Evolutionary conservation across 2,797 vertebrate genomes (phyloP).

Genomic region (Sphenodon punctatus): DNA sequence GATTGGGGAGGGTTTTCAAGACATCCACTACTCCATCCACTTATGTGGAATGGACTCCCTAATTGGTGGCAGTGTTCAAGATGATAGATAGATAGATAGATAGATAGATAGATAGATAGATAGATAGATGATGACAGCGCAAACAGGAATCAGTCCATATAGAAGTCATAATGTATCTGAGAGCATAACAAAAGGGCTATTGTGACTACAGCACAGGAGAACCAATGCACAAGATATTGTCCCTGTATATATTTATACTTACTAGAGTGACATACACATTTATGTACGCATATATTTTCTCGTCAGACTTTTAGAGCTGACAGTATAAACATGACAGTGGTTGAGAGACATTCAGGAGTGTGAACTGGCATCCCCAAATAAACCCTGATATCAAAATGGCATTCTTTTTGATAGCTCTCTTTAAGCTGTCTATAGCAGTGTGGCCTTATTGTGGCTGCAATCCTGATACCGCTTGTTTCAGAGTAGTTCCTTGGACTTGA

Average conservation of each 20-base stretch:
- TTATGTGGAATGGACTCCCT: no score
- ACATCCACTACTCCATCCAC: no score
- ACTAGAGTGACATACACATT: neutral
- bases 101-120: no score
- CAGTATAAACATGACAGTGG: neutral
- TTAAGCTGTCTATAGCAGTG: no score
- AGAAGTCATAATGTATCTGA: neutral
- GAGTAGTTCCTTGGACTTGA: no score
- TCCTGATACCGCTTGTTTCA: no score
- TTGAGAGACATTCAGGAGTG: neutral
- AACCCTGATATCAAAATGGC: neutral
- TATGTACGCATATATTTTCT: slow-evolving; percentile 6
- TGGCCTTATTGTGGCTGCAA: no score
- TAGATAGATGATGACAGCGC: no score
- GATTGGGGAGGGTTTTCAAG: no score
- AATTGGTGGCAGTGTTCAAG: no score
- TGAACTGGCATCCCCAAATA: neutral
- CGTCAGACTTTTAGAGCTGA: slow-evolving; percentile 26
- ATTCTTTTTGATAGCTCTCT: no score
- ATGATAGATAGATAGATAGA: no score
- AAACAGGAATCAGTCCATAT: neutral
- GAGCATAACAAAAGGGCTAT: neutral
- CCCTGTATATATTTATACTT: slow-evolving; percentile 35
- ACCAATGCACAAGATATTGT: neutral
- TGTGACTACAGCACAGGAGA: neutral